A percentile compares a stretch with the other conserved stretches of the same genome.
phyloP scores from a whole-genome alignment of 2,113 vertebrate species.

The Polyodon spathula region DNA sequence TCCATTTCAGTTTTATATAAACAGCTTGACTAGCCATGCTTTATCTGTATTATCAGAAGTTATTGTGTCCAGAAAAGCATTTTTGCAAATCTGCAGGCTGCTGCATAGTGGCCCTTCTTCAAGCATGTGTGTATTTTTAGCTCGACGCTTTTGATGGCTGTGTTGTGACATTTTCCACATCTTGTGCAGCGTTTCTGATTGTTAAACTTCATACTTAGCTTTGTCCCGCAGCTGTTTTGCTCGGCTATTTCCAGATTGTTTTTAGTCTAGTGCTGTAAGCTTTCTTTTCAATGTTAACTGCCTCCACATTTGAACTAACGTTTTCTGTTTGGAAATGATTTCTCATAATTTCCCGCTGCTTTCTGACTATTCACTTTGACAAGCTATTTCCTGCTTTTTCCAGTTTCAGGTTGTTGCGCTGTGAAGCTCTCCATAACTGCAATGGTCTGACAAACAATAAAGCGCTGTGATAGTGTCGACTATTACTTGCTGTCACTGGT shows the following conservation, averaged over 20 bases:
- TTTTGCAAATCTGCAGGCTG: conserved; percentile 4
- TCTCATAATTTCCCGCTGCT: conserved; percentile 5
- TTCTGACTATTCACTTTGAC: not conserved
- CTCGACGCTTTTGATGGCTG: not conserved
- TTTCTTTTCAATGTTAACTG: not conserved
- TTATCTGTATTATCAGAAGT: not conserved
- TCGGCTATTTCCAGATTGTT: not conserved
- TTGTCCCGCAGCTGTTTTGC: not conserved
- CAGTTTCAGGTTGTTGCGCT: conserved; percentile 2
- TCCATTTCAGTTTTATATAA: not conserved
- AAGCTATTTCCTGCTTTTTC: conserved; percentile 1
- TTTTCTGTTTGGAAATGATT: not conserved
- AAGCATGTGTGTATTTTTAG: not conserved
- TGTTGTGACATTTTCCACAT: conserved; percentile 3
- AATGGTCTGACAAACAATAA: conserved; percentile 11
- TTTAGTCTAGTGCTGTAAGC: not conserved
- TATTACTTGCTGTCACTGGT: conserved; percentile 1
- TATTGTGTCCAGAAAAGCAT: no score
- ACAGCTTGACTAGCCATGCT: conserved; percentile 9
- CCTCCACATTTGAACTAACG: not conserved
- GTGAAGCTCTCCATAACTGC: conserved; percentile 11
- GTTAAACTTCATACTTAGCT: no score
- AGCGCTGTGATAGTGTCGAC: conserved; percentile 5
- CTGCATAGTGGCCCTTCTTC: conserved; percentile 12
- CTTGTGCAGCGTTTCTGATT: not conserved